Base-by-base conservation (phyloP, 2,113 vertebrate genomes). In the Diphyllodes magnificus region DNA sequence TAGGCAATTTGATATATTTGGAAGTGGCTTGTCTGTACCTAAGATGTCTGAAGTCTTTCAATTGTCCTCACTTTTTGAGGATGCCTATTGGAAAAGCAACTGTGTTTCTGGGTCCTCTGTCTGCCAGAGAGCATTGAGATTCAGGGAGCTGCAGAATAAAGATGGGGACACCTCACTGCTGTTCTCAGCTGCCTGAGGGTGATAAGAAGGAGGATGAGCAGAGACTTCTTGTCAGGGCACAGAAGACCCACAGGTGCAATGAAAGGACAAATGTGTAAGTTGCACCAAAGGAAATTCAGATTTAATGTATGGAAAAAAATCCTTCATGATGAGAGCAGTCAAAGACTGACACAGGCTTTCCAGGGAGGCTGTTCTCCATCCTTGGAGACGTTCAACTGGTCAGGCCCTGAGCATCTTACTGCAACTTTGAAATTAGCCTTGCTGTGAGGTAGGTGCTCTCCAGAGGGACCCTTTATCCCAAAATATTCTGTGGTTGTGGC, bases 101-200 rank as follows among this genome's bases (percentile, higher is more conserved):
- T 63, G 9, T 44, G 6, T 70, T 91, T 79, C 42, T 66, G 61
- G 21, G 63, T 66, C 40, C 23, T 50, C 50, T 65, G 19, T 51
- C 50, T 54, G 25, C 42, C 57, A 69, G 39, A 56, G 17, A 89
- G 15, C 40, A 53, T 0, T 1, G 3, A 60, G 65, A 47, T 66
- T 70, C 24, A 64, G 30, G 30, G 15, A 79, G 15, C 35, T 82
- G 37, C 40, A 80, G n/a, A 31, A 4, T 65, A 78, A 65, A 75
- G 9, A 3, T 0, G 1, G 7, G 7, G 28, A 78, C 13, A 73
- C 9, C 33, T 68, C 25, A 39, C 20, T 3, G 1, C 57, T 79
- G 13, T 75, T n/a, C 19, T 84, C 37, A 68, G 37, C 27, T 94
- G 53, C 49, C 19, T 40, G 31, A 85, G 33, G 13, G 8, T 63